Percentiles rank a stretch among this genome's conserved stretches.
phyloP scores from a whole-genome alignment of 2,888 invertebrate genomes.

The Lasioglossum vierecki region DNA sequence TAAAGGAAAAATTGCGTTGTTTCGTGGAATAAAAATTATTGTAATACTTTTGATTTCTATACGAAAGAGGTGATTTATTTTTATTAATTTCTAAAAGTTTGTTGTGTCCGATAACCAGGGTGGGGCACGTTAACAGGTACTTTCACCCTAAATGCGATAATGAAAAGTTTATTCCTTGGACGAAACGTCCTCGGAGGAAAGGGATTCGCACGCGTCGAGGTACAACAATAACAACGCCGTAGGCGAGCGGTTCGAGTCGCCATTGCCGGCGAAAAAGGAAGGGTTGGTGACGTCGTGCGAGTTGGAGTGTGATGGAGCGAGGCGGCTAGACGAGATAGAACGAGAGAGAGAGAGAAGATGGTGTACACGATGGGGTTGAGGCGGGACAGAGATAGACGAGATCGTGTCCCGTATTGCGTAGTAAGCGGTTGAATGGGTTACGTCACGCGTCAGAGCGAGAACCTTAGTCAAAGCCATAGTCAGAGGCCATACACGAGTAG shows the following conservation, averaged over 20 bases:
- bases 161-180: not conserved
- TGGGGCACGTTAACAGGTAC: too few species aligned
- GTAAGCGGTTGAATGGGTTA: slow-evolving; percentile 80
- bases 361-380: not conserved
- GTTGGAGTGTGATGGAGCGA: not conserved
- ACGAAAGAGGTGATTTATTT: too few species aligned
- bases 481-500: too few species aligned
- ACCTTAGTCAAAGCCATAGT: too few species aligned
- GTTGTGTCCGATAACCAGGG: too few species aligned
- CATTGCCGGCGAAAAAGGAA: slow-evolving; percentile 35
- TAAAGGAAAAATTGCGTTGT: too few species aligned
- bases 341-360: not conserved
- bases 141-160: too few species aligned
- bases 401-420: slow-evolving; percentile 77
- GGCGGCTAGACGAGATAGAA: not conserved
- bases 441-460: slow-evolving; percentile 72
- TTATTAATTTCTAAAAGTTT: too few species aligned
- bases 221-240: not conserved
- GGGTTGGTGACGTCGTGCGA: slow-evolving; percentile 22
- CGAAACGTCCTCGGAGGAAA: not conserved
- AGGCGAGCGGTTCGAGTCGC: slow-evolving; percentile 22
- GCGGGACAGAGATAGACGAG: not conserved
- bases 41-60: too few species aligned
- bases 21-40: too few species aligned
- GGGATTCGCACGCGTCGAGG: not conserved